phyloP scores from a whole-genome alignment of 2,113 vertebrate species.

The Speoplatyrhinus poulsoni region DNA sequence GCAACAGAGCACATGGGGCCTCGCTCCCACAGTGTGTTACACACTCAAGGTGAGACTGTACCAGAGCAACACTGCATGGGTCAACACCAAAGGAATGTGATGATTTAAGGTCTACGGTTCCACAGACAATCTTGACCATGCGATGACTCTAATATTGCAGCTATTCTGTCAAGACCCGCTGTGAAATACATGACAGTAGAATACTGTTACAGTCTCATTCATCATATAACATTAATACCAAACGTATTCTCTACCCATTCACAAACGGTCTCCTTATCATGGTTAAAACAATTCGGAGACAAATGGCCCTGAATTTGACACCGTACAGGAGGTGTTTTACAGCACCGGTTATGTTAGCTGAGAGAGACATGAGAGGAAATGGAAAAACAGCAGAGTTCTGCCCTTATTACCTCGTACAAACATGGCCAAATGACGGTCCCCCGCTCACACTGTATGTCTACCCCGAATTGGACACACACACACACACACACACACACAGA shows the following conservation, averaged over 20 bases:
- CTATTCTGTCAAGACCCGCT: too few species aligned
- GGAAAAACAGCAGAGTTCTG: conserved; percentile 49
- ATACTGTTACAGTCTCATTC: too few species aligned
- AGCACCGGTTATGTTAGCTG: conserved; percentile 18
- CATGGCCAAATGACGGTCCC: neutral
- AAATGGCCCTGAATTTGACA: conserved; percentile 20
- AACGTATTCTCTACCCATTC: neutral
- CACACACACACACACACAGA: conserved; percentile 23
- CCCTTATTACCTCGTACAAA: neutral
- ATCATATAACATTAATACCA: too few species aligned
- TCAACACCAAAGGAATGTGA: conserved; percentile 31
- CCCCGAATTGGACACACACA: conserved; percentile 24
- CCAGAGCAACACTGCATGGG: conserved; percentile 15
- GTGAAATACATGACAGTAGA: too few species aligned
- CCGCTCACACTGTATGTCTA: neutral
- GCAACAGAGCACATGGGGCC: conserved; percentile 73
- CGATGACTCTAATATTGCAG: conserved; percentile 16
- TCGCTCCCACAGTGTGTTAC: conserved; percentile 38
- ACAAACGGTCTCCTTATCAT: neutral
- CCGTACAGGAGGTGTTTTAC: conserved; percentile 30
- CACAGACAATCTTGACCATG: conserved; percentile 17
- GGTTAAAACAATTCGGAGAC: conserved; percentile 30
- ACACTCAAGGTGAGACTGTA: conserved; percentile 25
- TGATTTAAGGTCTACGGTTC: conserved; percentile 15
- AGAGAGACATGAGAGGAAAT: conserved; percentile 57